These are phyloP conservation scores for Numenius phaeopus DNA, from an alignment of 2,797 vertebrate species.

Conservation along the genomic window DNA sequence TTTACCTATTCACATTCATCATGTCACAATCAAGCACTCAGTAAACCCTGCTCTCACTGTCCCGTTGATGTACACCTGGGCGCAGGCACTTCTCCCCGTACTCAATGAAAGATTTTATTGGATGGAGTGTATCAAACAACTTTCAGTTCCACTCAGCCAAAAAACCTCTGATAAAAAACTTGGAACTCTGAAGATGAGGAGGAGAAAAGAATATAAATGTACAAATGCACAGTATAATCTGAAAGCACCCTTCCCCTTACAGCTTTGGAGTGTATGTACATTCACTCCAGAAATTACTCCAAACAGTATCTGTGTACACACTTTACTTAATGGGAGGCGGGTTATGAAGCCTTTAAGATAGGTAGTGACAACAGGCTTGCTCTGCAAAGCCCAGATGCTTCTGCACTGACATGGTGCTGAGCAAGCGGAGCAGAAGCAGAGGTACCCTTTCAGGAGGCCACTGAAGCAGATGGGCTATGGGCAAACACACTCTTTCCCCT, in stretches of 20 bases:
- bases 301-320: background rate
- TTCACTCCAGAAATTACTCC: background rate
- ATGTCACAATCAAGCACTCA: fast-evolving
- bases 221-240: background rate
- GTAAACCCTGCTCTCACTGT: background rate
- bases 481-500: fast-evolving
- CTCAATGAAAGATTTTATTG: background rate
- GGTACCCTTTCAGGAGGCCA: background rate
- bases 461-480: fast-evolving
- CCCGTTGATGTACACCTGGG: fast-evolving
- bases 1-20: background rate
- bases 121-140: background rate
- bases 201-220: background rate
- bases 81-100: fast-evolving
- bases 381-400: background rate
- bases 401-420: background rate
- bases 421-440: background rate
- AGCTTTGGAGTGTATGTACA: background rate
- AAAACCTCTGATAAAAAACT: background rate
- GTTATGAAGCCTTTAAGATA: background rate
- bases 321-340: background rate
- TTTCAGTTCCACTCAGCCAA: background rate
- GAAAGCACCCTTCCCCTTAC: background rate
- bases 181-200: background rate
- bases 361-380: background rate